These are phyloP conservation scores for Cochlearius cochlearius DNA, from an alignment of 2,113 vertebrate species.

Conservation along the genomic window DNA sequence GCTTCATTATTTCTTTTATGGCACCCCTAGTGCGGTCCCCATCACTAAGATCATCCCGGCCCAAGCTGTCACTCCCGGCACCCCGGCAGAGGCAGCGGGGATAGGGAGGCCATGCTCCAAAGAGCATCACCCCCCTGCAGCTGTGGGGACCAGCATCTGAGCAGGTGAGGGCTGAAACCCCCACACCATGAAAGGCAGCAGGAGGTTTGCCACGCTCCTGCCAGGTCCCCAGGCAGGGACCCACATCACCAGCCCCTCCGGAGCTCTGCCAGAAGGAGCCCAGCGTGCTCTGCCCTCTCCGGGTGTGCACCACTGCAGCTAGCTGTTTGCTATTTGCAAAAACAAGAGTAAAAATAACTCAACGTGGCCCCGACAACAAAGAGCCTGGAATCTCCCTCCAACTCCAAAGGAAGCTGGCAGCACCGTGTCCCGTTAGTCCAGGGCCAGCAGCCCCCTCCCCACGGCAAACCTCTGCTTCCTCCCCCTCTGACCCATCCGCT, in stretches of 20 bases:
- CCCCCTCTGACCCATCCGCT: neutral
- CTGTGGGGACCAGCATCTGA: neutral
- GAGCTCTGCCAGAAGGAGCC: neutral
- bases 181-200: neutral
- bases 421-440: neutral
- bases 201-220: neutral
- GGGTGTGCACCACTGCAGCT: no score
- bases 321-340: neutral
- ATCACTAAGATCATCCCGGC: neutral
- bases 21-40: neutral
- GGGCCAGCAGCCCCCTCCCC: neutral
- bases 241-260: neutral
- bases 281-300: neutral
- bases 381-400: neutral
- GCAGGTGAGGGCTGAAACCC: neutral
- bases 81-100: neutral
- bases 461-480: neutral
- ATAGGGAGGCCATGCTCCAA: fast-evolving
- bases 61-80: neutral
- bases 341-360: neutral
- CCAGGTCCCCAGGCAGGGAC: neutral
- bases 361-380: fast-evolving
- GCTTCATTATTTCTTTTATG: neutral
- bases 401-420: neutral
- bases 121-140: neutral